A percentile compares a stretch with the other conserved stretches of the same genome.
These are phyloP conservation scores for Ursus arctos DNA, from an alignment of 2,113 vertebrate species.

Conservation along the genomic window DNA sequence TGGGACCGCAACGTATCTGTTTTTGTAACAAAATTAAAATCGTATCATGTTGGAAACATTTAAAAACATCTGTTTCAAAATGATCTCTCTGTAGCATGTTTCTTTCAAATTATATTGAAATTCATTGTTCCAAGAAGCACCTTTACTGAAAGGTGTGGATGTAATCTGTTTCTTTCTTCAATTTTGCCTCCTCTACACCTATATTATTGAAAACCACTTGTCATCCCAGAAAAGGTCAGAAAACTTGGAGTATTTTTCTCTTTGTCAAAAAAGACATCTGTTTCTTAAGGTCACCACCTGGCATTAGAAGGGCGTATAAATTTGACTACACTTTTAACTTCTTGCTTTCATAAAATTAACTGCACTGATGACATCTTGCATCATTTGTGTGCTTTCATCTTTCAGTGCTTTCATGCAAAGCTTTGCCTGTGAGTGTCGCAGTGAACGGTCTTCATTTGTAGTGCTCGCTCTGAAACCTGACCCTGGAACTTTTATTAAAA, in stretches of 20 bases:
- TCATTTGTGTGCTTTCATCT: not conserved
- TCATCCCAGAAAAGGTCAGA: conserved; percentile 23
- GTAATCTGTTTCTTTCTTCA: conserved; percentile 25
- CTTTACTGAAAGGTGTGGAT: not conserved
- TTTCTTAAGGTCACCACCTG: conserved; percentile 42
- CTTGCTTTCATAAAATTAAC: not conserved
- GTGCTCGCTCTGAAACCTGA: not conserved
- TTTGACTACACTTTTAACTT: not conserved
- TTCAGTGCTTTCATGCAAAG: not conserved
- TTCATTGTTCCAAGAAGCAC: conserved; percentile 47
- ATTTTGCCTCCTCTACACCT: not conserved
- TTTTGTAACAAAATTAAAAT: conserved; percentile 46
- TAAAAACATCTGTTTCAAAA: conserved; percentile 48
- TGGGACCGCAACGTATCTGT: not conserved
- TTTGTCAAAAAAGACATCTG: conserved; percentile 49
- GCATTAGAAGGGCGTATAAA: not conserved
- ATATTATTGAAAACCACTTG: not conserved
- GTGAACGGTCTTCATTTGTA: not conserved
- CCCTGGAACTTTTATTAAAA: not conserved
- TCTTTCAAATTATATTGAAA: conserved; percentile 44
- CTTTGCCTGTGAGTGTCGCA: not conserved
- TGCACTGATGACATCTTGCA: not conserved
- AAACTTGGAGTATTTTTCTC: conserved; percentile 14
- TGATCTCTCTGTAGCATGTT: not conserved
- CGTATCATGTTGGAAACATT: conserved; percentile 7